Conservation (phyloP, 2,113 vertebrate genomes). For the Cygnus buccinator region DNA sequence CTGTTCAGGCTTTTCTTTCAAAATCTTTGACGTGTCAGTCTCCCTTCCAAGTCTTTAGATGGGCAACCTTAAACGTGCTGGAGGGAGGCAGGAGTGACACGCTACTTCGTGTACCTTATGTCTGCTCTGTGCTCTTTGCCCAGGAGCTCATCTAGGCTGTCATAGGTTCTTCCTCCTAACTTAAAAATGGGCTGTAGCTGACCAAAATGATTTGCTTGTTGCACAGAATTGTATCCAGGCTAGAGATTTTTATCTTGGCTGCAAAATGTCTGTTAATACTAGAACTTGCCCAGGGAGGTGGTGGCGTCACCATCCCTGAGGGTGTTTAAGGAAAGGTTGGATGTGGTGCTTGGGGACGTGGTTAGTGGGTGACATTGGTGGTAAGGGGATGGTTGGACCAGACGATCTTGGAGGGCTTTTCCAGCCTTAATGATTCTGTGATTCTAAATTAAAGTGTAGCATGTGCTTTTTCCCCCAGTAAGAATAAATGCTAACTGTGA, state of each 20-base stretch:
- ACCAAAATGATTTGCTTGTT: background rate
- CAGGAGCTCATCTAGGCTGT: background rate
- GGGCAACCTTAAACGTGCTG: background rate
- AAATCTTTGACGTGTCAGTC: background rate
- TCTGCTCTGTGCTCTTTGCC: background rate
- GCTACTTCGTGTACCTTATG: rapidly evolving
- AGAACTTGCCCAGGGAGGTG: background rate
- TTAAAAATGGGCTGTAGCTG: background rate
- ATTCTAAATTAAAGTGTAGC: background rate
- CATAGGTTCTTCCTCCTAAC: rapidly evolving
- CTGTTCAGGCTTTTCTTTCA: background rate
- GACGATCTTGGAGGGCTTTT: too few relatives aligned
- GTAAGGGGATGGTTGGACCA: too few relatives aligned
- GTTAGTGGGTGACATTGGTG: too few relatives aligned
- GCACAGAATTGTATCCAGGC: background rate
- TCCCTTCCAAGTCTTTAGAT: background rate
- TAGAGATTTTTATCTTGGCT: background rate
- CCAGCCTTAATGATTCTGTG: too few relatives aligned
- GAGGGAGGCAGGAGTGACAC: background rate
- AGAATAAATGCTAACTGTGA: background rate
- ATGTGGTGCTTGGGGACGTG: too few relatives aligned
- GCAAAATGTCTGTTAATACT: background rate
- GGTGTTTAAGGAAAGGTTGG: too few relatives aligned
- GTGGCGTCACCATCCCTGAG: too few relatives aligned
- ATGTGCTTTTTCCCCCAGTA: background rate